Evolutionary conservation across 2,797 vertebrate species (phyloP).

Genomic region (Channallabes apus): DNA sequence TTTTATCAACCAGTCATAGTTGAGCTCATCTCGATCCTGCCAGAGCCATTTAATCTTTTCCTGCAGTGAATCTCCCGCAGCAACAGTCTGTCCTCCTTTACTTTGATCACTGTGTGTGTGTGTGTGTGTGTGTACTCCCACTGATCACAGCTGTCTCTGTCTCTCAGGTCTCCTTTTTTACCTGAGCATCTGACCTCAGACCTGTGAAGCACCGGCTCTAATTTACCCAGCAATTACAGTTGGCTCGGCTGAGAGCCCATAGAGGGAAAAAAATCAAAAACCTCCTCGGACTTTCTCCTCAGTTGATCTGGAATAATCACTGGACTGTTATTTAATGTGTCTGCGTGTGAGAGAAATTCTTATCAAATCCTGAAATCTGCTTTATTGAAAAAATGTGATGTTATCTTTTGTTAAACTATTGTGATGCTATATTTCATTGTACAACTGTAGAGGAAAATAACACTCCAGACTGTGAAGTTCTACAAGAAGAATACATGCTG

Average conservation of each 20-base stretch:
- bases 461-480: not conserved
- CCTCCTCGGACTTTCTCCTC: not conserved
- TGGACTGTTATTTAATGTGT: not conserved
- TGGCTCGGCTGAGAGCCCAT: not conserved
- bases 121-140: conserved; percentile 8
- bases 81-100: conserved; percentile 44
- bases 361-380: not conserved
- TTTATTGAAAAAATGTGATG: not conserved
- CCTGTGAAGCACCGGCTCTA: conserved; percentile 5
- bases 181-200: conserved; percentile 23
- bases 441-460: not conserved
- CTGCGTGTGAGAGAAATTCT: not conserved
- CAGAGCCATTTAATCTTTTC: conserved; percentile 53
- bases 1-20: conserved; percentile 26
- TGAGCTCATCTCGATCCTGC: conserved; percentile 47
- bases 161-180: conserved; percentile 12
- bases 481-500: not conserved
- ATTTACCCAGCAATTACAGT: conserved; percentile 23
- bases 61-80: conserved; percentile 45
- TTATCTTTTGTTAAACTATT: not conserved
- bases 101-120: conserved; percentile 52
- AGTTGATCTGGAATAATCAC: not conserved
- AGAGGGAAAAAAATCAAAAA: too few species aligned
- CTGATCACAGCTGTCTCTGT: conserved; percentile 13
- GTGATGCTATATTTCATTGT: not conserved